These are phyloP conservation scores for Alentia gelatinosa DNA, from an alignment of 2,888 invertebrate species.

Conservation along the genomic window DNA sequence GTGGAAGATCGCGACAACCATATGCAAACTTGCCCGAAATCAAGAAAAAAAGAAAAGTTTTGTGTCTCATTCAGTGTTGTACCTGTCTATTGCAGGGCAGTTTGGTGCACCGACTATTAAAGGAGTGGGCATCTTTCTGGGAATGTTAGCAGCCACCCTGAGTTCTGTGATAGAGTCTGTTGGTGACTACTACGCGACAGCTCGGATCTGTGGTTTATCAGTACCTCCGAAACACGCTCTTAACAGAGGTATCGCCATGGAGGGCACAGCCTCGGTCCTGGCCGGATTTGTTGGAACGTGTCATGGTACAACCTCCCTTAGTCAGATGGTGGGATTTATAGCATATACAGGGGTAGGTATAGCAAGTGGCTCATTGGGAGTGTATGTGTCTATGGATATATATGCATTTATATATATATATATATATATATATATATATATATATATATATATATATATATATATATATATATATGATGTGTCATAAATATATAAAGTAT, in stretches of 20 bases:
- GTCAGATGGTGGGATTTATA: constrained; percentile 52
- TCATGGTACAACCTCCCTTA: constrained; percentile 48
- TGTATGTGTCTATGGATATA: too few species aligned
- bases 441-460: too few species aligned
- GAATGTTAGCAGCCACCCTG: constrained; percentile 17
- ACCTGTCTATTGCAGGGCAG: too few species aligned
- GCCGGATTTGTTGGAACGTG: constrained; percentile 43
- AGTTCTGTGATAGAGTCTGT: constrained; percentile 45
- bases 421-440: too few species aligned
- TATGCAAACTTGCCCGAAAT: too few species aligned
- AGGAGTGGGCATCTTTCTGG: constrained; percentile 20
- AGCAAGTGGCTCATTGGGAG: constrained; percentile 15
- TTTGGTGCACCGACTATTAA: background rate
- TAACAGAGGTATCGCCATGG: constrained; percentile 49
- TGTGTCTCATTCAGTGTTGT: too few species aligned
- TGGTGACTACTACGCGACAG: constrained; percentile 54
- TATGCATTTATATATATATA: too few species aligned
- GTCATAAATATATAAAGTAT: too few species aligned
- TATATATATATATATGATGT: too few species aligned
- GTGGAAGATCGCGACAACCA: too few species aligned
- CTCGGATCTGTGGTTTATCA: constrained; percentile 22
- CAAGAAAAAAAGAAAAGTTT: too few species aligned
- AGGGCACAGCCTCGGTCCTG: constrained; percentile 5
- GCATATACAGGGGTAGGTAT: constrained; percentile 54
- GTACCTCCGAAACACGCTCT: constrained; percentile 47